A percentile compares a stretch with the other conserved stretches of the same genome.
phyloP scores from a whole-genome alignment of 2,113 vertebrate species.

The Stigmatopora argus region DNA sequence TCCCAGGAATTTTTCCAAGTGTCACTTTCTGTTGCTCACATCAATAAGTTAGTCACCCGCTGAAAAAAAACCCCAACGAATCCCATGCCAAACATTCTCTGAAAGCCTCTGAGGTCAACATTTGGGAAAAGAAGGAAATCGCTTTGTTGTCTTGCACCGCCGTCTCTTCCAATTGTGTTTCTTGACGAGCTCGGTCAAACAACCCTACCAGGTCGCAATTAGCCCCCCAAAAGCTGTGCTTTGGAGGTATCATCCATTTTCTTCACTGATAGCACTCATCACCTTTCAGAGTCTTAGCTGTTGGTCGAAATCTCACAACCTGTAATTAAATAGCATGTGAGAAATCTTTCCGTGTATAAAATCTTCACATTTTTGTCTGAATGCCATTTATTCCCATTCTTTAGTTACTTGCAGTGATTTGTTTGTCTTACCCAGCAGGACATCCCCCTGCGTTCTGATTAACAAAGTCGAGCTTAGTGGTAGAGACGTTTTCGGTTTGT shows the following conservation, averaged over 20 bases:
- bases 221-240: constrained; percentile 41
- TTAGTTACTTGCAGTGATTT: background rate
- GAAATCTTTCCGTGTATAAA: constrained; percentile 15
- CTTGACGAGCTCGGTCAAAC: constrained; percentile 39
- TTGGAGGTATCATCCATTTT: constrained; percentile 62
- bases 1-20: constrained; percentile 17
- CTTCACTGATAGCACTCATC: constrained; percentile 56
- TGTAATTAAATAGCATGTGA: constrained; percentile 45
- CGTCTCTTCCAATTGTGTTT: constrained; percentile 41
- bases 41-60: background rate
- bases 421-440: constrained; percentile 37
- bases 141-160: background rate
- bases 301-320: constrained; percentile 42
- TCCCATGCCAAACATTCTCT: constrained; percentile 16
- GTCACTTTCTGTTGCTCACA: background rate
- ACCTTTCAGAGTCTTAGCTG: constrained; percentile 31
- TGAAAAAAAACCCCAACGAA: background rate
- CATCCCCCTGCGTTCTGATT: constrained; percentile 41
- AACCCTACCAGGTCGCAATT: constrained; percentile 61
- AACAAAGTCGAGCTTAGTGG: constrained; percentile 3
- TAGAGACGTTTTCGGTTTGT: constrained; percentile 2
- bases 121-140: background rate
- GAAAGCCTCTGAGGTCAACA: constrained; percentile 26
- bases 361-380: constrained; percentile 17
- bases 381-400: constrained; percentile 11